Percentiles rank a stretch among this genome's conserved stretches.
phyloP scores from a whole-genome alignment of 1,140 invertebrate species.

The Scaptodrosophila lebanonensis region DNA sequence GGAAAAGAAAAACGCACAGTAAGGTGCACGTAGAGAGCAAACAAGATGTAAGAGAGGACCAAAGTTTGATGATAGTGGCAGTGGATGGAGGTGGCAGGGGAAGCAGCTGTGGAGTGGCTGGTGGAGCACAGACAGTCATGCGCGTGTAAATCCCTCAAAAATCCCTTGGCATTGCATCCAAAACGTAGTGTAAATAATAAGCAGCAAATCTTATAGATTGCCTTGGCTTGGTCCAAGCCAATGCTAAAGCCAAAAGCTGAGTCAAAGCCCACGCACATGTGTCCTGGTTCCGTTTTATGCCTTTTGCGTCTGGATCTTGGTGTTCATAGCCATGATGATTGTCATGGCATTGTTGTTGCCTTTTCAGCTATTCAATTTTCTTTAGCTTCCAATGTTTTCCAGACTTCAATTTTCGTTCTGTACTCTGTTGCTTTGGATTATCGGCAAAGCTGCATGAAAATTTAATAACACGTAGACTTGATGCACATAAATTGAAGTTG shows the following conservation, averaged over 20 bases:
- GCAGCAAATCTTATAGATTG: slow-evolving; percentile 27
- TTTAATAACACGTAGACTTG: slow-evolving; percentile 59
- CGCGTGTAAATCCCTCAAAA: slow-evolving; percentile 8
- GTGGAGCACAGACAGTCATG: neutral
- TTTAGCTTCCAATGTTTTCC: slow-evolving; percentile 30
- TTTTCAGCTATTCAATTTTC: slow-evolving; percentile 35
- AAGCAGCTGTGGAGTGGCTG: too few species aligned
- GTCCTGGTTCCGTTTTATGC: slow-evolving; percentile 14
- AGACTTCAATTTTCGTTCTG: slow-evolving; percentile 53
- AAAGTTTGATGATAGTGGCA: too few species aligned
- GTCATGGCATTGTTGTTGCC: slow-evolving; percentile 12
- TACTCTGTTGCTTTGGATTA: slow-evolving; percentile 54
- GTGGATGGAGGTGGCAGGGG: too few species aligned
- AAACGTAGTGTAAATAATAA: slow-evolving; percentile 27
- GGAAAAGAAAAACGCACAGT: slow-evolving; percentile 5
- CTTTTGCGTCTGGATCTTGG: too few species aligned
- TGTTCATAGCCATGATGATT: neutral
- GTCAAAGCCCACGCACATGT: slow-evolving; percentile 30
- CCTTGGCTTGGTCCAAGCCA: slow-evolving; percentile 1
- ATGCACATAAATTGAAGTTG: too few species aligned
- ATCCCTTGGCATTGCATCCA: neutral
- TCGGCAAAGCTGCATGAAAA: slow-evolving; percentile 67
- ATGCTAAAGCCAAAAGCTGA: slow-evolving; percentile 8
- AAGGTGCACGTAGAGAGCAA: too few species aligned
- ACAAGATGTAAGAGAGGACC: too few species aligned